phyloP scores from a whole-genome alignment of 2,113 vertebrate genomes.

The Gymnorhina tibicen region DNA sequence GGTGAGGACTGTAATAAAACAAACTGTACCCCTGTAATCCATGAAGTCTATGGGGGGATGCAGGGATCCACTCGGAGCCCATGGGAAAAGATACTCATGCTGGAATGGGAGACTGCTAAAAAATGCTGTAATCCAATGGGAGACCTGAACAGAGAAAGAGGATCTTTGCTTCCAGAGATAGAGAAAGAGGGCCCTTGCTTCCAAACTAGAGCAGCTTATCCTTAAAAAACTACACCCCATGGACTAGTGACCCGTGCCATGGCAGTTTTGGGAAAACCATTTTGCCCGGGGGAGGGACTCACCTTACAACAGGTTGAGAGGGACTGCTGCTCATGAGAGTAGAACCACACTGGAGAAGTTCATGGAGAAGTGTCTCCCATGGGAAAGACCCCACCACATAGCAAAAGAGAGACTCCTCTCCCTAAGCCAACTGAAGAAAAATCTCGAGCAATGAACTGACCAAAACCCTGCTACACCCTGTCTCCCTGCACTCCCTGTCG shows the following conservation, averaged over 20 bases:
- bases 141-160: neutral
- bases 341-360: neutral
- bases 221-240: neutral
- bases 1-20: neutral
- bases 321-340: neutral
- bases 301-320: neutral
- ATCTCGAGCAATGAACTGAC: neutral
- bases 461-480: fast-evolving
- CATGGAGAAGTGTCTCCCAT: neutral
- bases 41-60: neutral
- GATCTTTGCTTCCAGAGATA: neutral
- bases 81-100: neutral
- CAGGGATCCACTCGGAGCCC: neutral
- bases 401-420: neutral
- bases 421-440: neutral
- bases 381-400: neutral
- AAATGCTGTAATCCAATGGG: neutral
- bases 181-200: neutral
- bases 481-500: neutral
- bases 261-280: neutral
- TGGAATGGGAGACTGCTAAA: neutral
- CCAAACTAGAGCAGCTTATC: neutral
- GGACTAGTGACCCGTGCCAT: neutral
- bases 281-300: neutral
- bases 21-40: neutral